Evolutionary conservation across 2,797 vertebrate genomes (phyloP).

Genomic region (Anguilla anguilla): DNA sequence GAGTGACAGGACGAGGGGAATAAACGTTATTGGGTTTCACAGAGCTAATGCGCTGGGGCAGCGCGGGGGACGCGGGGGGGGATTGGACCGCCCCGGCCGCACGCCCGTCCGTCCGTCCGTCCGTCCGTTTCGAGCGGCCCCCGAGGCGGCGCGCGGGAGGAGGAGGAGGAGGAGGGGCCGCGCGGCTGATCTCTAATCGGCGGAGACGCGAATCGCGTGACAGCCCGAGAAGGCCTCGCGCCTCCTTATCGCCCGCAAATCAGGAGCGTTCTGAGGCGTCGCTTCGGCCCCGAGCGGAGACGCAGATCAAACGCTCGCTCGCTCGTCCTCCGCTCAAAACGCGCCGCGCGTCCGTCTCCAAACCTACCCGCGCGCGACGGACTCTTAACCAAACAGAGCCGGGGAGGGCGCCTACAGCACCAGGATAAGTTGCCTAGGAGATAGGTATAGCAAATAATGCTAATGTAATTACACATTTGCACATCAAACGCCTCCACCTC

Average conservation of each 20-base stretch:
- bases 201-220: background rate
- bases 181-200: background rate
- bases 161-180: background rate
- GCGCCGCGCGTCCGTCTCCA: background rate
- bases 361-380: background rate
- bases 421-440: background rate
- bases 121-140: background rate
- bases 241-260: background rate
- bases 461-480: conserved; percentile 27
- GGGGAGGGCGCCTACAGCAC: background rate
- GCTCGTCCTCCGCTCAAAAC: background rate
- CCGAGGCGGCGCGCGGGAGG: background rate
- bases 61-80: background rate
- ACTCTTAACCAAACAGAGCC: background rate
- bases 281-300: background rate
- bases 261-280: background rate
- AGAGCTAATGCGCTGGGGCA: conserved; percentile 5
- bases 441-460: background rate
- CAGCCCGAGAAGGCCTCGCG: background rate
- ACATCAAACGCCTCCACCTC: conserved; percentile 19
- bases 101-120: too few relatives aligned
- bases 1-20: background rate
- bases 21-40: background rate
- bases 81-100: too few relatives aligned
- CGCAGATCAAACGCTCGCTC: background rate